These are phyloP conservation scores for Polyommatus iphigenia DNA, from an alignment of 2,888 invertebrate species.

Conservation along the genomic window DNA sequence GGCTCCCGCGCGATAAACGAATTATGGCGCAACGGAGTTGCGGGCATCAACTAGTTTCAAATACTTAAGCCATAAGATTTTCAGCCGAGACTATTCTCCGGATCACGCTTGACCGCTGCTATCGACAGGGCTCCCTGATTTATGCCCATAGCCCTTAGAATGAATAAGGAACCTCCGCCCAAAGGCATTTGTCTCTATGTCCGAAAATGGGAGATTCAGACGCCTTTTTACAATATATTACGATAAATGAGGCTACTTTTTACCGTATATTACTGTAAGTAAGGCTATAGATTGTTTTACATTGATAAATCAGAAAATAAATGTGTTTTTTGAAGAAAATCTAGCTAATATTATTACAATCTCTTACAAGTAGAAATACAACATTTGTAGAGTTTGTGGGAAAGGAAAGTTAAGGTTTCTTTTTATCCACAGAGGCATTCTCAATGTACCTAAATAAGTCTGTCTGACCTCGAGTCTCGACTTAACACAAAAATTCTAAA, in stretches of 20 bases:
- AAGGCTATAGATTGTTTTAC: neutral
- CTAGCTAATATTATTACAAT: too few relatives aligned
- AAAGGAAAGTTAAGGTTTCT: too few relatives aligned
- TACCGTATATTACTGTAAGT: neutral
- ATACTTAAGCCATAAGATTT: neutral
- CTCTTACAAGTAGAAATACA: too few relatives aligned
- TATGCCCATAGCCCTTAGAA: conserved; percentile 56
- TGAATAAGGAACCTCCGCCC: conserved; percentile 66
- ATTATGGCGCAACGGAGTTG: too few relatives aligned
- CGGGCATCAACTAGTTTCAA: too few relatives aligned
- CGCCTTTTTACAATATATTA: conserved; percentile 47
- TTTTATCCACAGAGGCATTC: too few relatives aligned
- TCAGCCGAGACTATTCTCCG: neutral
- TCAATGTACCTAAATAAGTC: too few relatives aligned
- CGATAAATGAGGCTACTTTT: conserved; percentile 33
- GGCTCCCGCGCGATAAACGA: too few relatives aligned
- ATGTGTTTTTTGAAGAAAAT: neutral
- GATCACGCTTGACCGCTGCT: conserved; percentile 37
- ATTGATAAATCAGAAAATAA: neutral
- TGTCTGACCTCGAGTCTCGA: too few relatives aligned
- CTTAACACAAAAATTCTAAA: too few relatives aligned
- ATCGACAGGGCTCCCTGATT: conserved; percentile 42
- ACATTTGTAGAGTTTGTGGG: too few relatives aligned
- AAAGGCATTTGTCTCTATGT: conserved; percentile 71
- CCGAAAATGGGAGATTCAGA: conserved; percentile 71